Evolutionary conservation across 2,113 vertebrate genomes (phyloP), one percentile per base, ranked within the genome.

Genomic region (Aegotheles bennettii): DNA sequence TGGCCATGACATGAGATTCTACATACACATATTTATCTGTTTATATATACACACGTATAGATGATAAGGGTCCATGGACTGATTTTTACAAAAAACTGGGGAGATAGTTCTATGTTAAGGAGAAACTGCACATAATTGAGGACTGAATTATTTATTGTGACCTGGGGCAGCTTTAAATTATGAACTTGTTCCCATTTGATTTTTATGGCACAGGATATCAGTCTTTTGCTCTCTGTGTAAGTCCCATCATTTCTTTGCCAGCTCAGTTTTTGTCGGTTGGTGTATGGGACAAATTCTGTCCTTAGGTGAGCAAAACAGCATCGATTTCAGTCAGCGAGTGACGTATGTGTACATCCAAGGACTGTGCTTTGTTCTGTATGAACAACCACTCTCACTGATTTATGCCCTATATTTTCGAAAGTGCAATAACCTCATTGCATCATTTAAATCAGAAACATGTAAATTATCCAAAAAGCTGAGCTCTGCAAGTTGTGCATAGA

Each of bases 161-260:
- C 92, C 92, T 19, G 42, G 43, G 82, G 87, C 74, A 90, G 60
- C 92, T 96, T 92, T 96, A 97, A 97, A 96, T 96, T 70, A 97
- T 59, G 48, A 96, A 93, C 76, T 82, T 91, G 59, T 81, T 76
- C 42, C 42, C 35, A 23, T 74, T 40, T 59, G 26, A 20, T 74
- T 91, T 90, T 90, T 23, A 47, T 1, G 5, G 54, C 21, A 63
- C 16, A n/a, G 29, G 21, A 18, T 28, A 40, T 28, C 63, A 73
- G 11, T 57, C 38, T 59, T 53, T 53, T 93, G 15, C 24, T 74
- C 45, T 42, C 20, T 35, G 8, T 51, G 40, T 26, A 40, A 15
- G 28, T 53, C 38, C 36, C 65, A 28, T 24, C 18, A 1, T 79
- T 84, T 84, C 48, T 60, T 73, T 12, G 3, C 53, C 70, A 87